Evolutionary conservation across 2,113 vertebrate genomes (phyloP).

Genomic region (Hipposideros armiger): DNA sequence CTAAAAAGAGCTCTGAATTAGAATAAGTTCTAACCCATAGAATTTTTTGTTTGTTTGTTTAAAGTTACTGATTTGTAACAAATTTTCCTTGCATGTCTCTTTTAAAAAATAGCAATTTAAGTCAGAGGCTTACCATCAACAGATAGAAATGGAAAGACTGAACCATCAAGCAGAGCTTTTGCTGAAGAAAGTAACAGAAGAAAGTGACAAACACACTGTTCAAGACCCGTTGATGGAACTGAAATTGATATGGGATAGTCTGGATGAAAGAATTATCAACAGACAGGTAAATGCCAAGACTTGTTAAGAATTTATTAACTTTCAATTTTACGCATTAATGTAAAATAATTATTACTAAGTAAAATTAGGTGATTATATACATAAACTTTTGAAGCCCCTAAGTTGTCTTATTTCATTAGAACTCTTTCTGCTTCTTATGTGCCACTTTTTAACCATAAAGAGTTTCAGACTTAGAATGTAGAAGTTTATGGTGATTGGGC

Average conservation of each 20-base stretch:
- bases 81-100: not conserved
- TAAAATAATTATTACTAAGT: not conserved
- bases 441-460: not conserved
- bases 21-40: not conserved
- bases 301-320: not conserved
- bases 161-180: slow-evolving; percentile 96
- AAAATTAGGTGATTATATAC: not conserved
- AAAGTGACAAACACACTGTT: slow-evolving; percentile 92
- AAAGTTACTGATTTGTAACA: not conserved
- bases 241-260: slow-evolving; percentile 93
- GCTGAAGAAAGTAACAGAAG: slow-evolving; percentile 95
- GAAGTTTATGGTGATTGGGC: not conserved
- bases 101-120: slow-evolving; percentile 93
- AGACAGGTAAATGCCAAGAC: slow-evolving; percentile 91
- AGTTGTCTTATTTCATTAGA: not conserved
- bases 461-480: not conserved
- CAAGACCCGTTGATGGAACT: slow-evolving; percentile 96
- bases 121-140: slow-evolving; percentile 96
- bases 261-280: slow-evolving; percentile 96
- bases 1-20: not conserved
- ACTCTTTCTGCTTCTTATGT: not conserved
- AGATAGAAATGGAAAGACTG: slow-evolving; percentile 98
- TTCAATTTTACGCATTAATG: not conserved
- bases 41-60: slow-evolving; percentile 35
- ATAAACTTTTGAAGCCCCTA: not conserved